A percentile compares a stretch with the other conserved stretches of the same genome.
Conservation (phyloP, 2,888 invertebrate species). For the Plebejus argus region DNA sequence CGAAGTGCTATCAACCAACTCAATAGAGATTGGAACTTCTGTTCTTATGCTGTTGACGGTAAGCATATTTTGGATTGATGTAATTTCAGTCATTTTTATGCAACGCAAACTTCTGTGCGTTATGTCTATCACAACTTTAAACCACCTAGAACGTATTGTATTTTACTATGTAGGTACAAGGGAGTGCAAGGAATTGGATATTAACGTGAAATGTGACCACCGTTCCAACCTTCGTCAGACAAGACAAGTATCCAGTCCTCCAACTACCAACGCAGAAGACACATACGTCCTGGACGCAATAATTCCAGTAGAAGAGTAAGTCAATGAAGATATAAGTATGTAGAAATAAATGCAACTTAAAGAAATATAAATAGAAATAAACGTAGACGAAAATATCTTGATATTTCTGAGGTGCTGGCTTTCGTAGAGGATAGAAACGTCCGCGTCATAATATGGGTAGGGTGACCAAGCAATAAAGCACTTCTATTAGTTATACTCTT, state of each 20-base stretch:
- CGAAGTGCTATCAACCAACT: slow-evolving; percentile 93
- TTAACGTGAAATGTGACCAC: slow-evolving; percentile 95
- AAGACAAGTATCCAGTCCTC: slow-evolving; percentile 80
- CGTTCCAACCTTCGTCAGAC: slow-evolving; percentile 83
- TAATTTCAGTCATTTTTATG: too few relatives aligned
- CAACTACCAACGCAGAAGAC: slow-evolving; percentile 85
- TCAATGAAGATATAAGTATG: slow-evolving; percentile 46
- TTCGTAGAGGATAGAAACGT: not conserved
- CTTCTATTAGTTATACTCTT: not conserved
- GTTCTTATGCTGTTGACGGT: slow-evolving; percentile 94
- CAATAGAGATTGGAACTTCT: slow-evolving; percentile 98
- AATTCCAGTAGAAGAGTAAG: slow-evolving; percentile 93
- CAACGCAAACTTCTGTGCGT: too few relatives aligned
- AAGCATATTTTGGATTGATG: slow-evolving; percentile 37
- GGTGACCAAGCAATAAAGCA: not conserved
- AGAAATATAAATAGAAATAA: not conserved
- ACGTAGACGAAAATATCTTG: not conserved
- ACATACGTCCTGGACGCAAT: slow-evolving; percentile 91
- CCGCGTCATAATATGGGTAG: not conserved
- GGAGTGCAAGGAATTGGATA: slow-evolving; percentile 94
- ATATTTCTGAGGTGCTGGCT: slow-evolving; percentile 18
- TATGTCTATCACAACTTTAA: too few relatives aligned
- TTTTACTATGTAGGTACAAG: slow-evolving; percentile 78
- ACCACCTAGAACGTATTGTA: not conserved
- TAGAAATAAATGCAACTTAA: not conserved